These are phyloP conservation scores for Enhydra lutris DNA, from an alignment of 2,113 vertebrate genomes.

Conservation along the genomic window DNA sequence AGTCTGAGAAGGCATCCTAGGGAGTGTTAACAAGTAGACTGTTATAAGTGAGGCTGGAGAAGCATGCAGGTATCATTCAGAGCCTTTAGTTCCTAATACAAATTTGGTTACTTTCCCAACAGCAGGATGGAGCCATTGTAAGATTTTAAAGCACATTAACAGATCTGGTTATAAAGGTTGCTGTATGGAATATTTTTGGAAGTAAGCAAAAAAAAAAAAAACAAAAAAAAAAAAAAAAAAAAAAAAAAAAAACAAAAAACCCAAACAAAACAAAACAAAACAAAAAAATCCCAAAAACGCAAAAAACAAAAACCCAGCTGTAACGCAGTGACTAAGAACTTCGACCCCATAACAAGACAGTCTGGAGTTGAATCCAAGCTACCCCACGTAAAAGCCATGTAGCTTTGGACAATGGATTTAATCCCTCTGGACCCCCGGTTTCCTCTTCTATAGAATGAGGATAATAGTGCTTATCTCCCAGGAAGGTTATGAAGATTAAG, in stretches of 20 bases:
- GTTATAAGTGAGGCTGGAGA: not conserved
- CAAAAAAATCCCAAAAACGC: too few relatives aligned
- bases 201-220: not conserved
- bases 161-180: not conserved
- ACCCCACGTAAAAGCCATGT: not conserved
- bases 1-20: not conserved
- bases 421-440: not conserved
- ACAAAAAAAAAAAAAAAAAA: not conserved
- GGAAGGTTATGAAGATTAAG: not conserved
- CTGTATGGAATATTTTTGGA: not conserved
- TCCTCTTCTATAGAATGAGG: not conserved
- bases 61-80: not conserved
- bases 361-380: not conserved
- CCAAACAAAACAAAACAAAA: not conserved
- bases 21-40: not conserved
- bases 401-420: not conserved
- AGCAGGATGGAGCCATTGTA: not conserved
- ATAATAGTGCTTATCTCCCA: not conserved
- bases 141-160: not conserved
- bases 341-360: not conserved
- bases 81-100: not conserved
- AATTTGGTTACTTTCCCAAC: not conserved
- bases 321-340: not conserved
- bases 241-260: not conserved
- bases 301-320: not conserved